Evolutionary conservation across 1,140 invertebrate genomes (phyloP).

Genomic region (Drosophila auraria): DNA sequence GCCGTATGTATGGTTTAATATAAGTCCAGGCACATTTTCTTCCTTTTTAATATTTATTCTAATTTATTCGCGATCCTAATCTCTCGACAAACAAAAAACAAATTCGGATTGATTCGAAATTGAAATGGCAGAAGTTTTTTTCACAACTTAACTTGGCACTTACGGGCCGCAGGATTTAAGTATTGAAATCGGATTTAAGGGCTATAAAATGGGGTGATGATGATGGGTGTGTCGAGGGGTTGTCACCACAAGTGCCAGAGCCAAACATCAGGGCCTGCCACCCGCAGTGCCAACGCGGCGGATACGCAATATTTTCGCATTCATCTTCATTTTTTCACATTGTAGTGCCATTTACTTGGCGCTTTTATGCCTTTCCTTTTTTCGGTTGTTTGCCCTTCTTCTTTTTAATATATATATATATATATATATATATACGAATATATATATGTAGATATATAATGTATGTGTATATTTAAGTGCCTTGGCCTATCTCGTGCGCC

Average conservation of each 20-base stretch:
- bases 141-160: constrained; percentile 31
- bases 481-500: constrained; percentile 26
- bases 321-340: constrained; percentile 72
- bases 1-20: constrained; percentile 4
- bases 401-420: constrained; percentile 31
- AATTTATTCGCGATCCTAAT: constrained; percentile 34
- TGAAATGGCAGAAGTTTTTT: constrained; percentile 32
- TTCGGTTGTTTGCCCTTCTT: constrained; percentile 11
- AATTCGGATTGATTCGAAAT: constrained; percentile 27
- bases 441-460: constrained; percentile 16
- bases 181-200: constrained; percentile 49
- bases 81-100: constrained; percentile 19
- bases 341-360: constrained; percentile 59
- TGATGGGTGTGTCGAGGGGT: constrained; percentile 19
- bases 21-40: neutral
- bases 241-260: constrained; percentile 55
- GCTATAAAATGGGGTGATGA: constrained; percentile 21
- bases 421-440: constrained; percentile 10
- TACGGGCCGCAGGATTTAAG: constrained; percentile 40
- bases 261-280: constrained; percentile 39
- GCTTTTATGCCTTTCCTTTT: constrained; percentile 35
- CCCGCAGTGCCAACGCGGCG: constrained; percentile 52
- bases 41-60: constrained; percentile 25
- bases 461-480: no score
- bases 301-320: constrained; percentile 70